Evolutionary conservation across 2,113 vertebrate species (phyloP).

Genomic region (Empidonax traillii): DNA sequence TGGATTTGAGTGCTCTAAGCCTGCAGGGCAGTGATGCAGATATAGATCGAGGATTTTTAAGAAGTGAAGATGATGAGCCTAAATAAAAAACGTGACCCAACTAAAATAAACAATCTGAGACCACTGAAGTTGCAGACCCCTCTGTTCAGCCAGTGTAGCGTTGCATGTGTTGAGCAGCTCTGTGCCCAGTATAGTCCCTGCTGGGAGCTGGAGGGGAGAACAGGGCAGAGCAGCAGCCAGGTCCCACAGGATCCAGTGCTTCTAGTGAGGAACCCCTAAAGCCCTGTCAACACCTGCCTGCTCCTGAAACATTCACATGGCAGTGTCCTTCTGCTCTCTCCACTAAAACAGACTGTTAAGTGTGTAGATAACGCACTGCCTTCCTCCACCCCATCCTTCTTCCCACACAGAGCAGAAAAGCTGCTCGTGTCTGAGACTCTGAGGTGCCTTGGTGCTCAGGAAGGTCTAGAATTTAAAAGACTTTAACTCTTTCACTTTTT

Average conservation of each 20-base stretch:
- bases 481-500: background rate
- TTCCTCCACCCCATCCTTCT: background rate
- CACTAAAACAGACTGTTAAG: background rate
- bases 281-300: background rate
- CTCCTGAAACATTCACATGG: background rate
- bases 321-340: background rate
- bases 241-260: rapidly evolving
- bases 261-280: rapidly evolving
- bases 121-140: background rate
- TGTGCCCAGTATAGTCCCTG: too few relatives aligned
- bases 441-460: background rate
- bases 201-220: background rate
- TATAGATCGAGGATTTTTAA: background rate
- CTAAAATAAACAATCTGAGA: background rate
- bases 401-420: rapidly evolving
- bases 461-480: background rate
- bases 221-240: background rate
- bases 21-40: background rate
- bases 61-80: background rate
- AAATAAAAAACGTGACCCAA: background rate
- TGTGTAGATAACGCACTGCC: background rate
- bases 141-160: background rate
- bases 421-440: background rate
- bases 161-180: background rate
- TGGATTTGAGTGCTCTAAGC: background rate